Evolutionary conservation across 2,888 invertebrate genomes (phyloP).

Genomic region (Chrysotoxum bicinctum): DNA sequence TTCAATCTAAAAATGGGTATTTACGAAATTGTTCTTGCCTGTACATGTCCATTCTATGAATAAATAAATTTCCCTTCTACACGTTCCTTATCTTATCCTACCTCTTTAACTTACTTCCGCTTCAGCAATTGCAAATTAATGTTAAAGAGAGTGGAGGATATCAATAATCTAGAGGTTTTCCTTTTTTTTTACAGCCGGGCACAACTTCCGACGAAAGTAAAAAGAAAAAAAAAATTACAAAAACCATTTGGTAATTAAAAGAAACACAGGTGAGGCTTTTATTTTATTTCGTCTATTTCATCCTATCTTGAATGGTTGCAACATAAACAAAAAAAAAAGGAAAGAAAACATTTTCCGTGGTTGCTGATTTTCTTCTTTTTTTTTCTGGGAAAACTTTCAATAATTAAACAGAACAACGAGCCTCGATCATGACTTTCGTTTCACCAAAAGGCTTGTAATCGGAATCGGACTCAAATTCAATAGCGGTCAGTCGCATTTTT

Average conservation of each 20-base stretch:
- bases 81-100: background rate
- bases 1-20: too few species aligned
- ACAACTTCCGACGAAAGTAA: constrained; percentile 19
- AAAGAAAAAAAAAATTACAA: background rate
- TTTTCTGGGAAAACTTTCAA: constrained; percentile 28
- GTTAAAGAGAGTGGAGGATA: constrained; percentile 37
- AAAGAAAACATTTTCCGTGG: constrained; percentile 14
- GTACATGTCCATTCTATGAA: too few species aligned
- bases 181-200: constrained; percentile 37
- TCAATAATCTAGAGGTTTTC: constrained; percentile 59
- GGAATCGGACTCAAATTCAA: constrained; percentile 42
- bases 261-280: constrained; percentile 51
- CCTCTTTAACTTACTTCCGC: constrained; percentile 16
- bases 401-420: constrained; percentile 45
- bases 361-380: constrained; percentile 10
- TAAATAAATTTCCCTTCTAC: background rate
- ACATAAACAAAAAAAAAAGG: background rate
- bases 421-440: constrained; percentile 67
- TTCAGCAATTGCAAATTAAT: constrained; percentile 60
- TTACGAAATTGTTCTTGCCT: too few species aligned
- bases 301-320: constrained; percentile 21
- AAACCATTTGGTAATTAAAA: constrained; percentile 69
- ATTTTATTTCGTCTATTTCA: constrained; percentile 53
- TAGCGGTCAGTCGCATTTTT: constrained; percentile 47
- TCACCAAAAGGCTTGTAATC: constrained; percentile 67